Percentiles rank a stretch among this genome's conserved stretches.
These are phyloP conservation scores for Alviniconcha strummeri DNA, from an alignment of 2,888 invertebrate species.

Conservation along the genomic window DNA sequence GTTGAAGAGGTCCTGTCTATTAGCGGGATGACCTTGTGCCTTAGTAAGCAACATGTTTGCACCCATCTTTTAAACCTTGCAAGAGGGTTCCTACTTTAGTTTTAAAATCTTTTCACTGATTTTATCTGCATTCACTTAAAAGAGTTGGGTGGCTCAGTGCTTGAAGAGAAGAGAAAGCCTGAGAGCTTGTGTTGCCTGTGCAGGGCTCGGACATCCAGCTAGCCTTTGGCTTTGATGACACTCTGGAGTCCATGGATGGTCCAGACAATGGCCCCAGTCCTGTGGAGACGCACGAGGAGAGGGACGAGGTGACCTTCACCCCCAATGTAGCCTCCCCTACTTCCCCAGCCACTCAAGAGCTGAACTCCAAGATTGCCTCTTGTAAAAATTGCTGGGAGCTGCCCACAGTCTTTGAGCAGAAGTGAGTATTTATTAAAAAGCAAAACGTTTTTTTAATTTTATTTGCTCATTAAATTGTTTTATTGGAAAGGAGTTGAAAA, in stretches of 20 bases:
- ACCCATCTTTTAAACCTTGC: too few relatives aligned
- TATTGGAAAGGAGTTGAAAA: too few relatives aligned
- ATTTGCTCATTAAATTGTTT: too few relatives aligned
- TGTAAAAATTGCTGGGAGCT: slow-evolving; percentile 84
- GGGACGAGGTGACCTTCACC: slow-evolving; percentile 28
- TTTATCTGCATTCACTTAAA: too few relatives aligned
- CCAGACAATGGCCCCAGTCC: slow-evolving; percentile 31
- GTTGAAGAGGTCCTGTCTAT: too few relatives aligned
- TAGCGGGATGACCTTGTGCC: too few relatives aligned
- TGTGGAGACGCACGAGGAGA: slow-evolving; percentile 35
- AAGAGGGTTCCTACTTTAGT: too few relatives aligned
- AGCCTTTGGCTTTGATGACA: slow-evolving; percentile 87
- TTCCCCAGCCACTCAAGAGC: slow-evolving; percentile 86
- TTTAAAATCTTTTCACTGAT: too few relatives aligned
- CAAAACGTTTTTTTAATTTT: too few relatives aligned
- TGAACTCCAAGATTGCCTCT: slow-evolving; percentile 94
- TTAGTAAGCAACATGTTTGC: too few relatives aligned
- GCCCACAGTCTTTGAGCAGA: slow-evolving; percentile 56
- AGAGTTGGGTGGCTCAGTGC: too few relatives aligned
- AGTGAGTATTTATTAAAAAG: slow-evolving; percentile 43
- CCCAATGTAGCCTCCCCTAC: slow-evolving; percentile 51
- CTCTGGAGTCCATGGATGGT: slow-evolving; percentile 30
- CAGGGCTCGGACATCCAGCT: slow-evolving; percentile 81
- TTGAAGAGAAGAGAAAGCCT: too few relatives aligned
- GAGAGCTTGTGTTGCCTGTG: background rate